Conservation (phyloP, 2,888 invertebrate species). For the Amiota communis region DNA sequence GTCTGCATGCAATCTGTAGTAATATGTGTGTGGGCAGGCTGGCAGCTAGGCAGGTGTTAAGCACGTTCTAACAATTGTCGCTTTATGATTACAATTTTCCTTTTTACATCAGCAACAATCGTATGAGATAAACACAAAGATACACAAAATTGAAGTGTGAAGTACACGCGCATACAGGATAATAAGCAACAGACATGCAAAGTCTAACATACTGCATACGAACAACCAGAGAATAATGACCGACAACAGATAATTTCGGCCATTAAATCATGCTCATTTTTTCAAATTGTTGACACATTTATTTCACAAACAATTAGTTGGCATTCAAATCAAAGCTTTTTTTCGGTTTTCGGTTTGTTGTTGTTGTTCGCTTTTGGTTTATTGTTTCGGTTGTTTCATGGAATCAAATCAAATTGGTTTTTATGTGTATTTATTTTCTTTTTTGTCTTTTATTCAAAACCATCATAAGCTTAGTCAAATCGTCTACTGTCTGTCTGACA, state of each 20-base stretch:
- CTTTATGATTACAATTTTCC: background rate
- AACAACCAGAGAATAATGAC: too few species aligned
- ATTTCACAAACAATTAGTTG: conserved; percentile 16
- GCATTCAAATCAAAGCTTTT: conserved; percentile 13
- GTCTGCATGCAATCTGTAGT: background rate
- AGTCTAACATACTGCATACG: background rate
- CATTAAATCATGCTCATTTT: background rate
- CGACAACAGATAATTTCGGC: background rate
- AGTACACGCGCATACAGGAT: background rate
- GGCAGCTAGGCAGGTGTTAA: background rate
- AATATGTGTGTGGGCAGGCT: too few species aligned
- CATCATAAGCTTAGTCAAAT: conserved; percentile 2
- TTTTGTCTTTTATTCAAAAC: background rate
- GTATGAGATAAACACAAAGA: background rate
- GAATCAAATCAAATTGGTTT: background rate
- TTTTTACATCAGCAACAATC: too few species aligned
- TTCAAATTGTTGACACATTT: conserved; percentile 16
- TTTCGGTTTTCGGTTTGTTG: background rate
- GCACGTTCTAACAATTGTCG: conserved; percentile 6
- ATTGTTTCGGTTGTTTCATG: background rate
- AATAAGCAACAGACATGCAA: background rate
- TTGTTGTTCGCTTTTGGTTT: background rate
- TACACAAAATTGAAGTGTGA: background rate
- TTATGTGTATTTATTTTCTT: background rate
- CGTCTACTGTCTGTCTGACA: background rate